These are phyloP conservation scores for Thrips palmi DNA, from an alignment of 1,140 invertebrate species.

Conservation along the genomic window DNA sequence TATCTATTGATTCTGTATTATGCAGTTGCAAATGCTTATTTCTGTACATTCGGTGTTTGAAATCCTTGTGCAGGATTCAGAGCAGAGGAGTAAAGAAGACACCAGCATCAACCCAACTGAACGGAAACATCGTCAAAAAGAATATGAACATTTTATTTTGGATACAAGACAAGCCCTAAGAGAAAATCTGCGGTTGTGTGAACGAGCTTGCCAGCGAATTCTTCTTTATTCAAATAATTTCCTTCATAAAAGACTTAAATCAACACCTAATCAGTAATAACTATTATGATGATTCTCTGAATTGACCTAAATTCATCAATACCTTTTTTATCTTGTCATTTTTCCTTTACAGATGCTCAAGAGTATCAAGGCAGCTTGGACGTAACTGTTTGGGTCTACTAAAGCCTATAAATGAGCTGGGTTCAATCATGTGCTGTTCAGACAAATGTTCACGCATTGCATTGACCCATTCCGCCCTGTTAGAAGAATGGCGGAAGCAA, in stretches of 20 bases:
- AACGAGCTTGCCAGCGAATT: slow-evolving; percentile 12
- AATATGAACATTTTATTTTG: slow-evolving; percentile 12
- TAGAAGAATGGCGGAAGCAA: slow-evolving; percentile 9
- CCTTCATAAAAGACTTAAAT: slow-evolving; percentile 13
- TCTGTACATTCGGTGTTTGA: too few species aligned
- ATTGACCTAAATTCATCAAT: slow-evolving; percentile 5
- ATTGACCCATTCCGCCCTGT: too few species aligned
- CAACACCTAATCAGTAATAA: slow-evolving; percentile 7
- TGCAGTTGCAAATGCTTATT: slow-evolving; percentile 4
- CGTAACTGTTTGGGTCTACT: too few species aligned
- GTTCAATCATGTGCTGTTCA: too few species aligned
- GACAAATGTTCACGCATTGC: too few species aligned
- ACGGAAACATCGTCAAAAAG: slow-evolving; percentile 3
- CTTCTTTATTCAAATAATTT: slow-evolving; percentile 14
- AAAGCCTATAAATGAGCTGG: too few species aligned
- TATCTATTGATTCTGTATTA: too few species aligned
- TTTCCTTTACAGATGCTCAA: too few species aligned
- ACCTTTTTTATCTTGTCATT: too few species aligned
- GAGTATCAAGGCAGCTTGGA: too few species aligned
- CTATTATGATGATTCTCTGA: slow-evolving; percentile 7
- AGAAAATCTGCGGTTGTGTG: slow-evolving; percentile 10
- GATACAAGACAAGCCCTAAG: slow-evolving; percentile 4
- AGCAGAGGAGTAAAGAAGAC: slow-evolving; percentile 3
- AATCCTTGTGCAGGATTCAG: slow-evolving; percentile 4
- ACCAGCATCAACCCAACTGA: neutral